Base-by-base conservation (phyloP, 2,797 vertebrate genomes). In the Girardinus metallicus region DNA sequence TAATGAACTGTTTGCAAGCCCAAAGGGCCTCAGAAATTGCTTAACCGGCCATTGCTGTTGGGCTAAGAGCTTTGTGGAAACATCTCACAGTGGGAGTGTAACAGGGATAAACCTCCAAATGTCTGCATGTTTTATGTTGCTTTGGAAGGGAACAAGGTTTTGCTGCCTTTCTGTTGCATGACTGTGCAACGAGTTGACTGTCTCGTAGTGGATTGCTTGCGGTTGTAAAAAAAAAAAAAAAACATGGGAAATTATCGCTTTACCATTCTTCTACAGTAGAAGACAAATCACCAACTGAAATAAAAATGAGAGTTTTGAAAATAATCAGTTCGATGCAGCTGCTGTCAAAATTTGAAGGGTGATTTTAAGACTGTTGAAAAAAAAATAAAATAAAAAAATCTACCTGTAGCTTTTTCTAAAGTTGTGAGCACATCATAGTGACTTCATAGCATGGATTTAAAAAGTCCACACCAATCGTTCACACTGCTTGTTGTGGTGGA, bases 1-100 rank as follows among this genome's bases (percentile, higher is more conserved):
- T 89, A 92, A 93, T 90, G 87, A 91, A 89, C 84, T 75, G 81
- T 92, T 87, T 83, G 75, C 62, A 74, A 87, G 85, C 93, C 86
- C 79, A 80, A 9, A 76, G 86, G 89, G 87, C 90, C 86, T 74
- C 74, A 41, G 75, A 60, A 74, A 84, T 84, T 87, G 83, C 89
- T 89, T 88, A 64, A 92, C 88, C 89, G 80, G 80, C 87, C 74
- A 80, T 78, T 85, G 75, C 87, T 86, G 82, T 57, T 85, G 85
- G 83, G 76, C 85, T 86, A 66, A 23, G 71, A 86, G 80, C 60
- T 83, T 72, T 73, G 79, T 73, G 55, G 81, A 86, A 90, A 86
- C 86, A 85, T 90, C 80, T 75, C 74, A 83, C 73, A 44, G 10
- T 39, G 75, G 87, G 82, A 23, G 64, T 60, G 43, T 70, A 80